A percentile compares a stretch with the other conserved stretches of the same genome.
These are phyloP conservation scores for Diprion similis DNA, from an alignment of 1,140 invertebrate genomes.

Conservation along the genomic window DNA sequence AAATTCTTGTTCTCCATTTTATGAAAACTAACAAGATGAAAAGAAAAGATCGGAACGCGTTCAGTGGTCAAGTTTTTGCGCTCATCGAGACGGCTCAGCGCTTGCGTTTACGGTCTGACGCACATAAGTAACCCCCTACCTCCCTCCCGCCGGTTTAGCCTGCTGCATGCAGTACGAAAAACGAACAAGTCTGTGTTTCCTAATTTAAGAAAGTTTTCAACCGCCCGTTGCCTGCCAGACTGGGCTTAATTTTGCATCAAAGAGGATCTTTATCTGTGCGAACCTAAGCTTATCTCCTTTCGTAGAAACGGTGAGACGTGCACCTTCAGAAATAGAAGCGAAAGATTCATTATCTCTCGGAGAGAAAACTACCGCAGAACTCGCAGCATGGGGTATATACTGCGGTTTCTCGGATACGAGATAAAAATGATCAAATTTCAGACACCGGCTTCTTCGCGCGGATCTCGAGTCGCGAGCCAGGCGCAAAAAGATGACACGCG, in stretches of 20 bases:
- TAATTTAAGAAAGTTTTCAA: neutral
- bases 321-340: constrained; percentile 6
- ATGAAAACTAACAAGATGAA: too few species aligned
- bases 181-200: neutral
- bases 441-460: neutral
- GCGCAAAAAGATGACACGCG: neutral
- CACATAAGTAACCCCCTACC: neutral
- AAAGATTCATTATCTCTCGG: neutral
- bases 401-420: neutral
- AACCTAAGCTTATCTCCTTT: constrained; percentile 4
- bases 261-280: constrained; percentile 7
- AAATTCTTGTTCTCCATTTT: too few species aligned
- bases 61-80: neutral
- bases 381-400: neutral
- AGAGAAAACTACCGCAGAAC: neutral
- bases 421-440: neutral
- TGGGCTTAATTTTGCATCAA: constrained; percentile 1
- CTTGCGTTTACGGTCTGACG: neutral
- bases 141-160: neutral
- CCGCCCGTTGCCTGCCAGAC: neutral
- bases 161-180: neutral
- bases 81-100: neutral
- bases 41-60: too few species aligned
- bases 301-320: neutral
- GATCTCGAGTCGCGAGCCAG: neutral